These are phyloP conservation scores for Gonocerus acuteangulatus DNA, from an alignment of 2,888 invertebrate genomes.

Conservation along the genomic window DNA sequence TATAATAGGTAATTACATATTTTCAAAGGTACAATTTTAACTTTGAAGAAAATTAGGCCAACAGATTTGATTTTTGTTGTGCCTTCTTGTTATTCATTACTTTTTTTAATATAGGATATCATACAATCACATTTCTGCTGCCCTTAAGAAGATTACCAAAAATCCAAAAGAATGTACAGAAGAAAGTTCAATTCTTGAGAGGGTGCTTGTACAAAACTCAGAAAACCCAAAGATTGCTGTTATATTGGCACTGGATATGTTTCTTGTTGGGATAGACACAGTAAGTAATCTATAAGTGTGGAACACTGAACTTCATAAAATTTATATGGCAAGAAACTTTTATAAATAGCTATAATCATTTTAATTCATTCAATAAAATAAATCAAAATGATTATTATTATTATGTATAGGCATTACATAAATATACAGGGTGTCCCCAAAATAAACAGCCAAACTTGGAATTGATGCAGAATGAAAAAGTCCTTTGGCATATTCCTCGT, in stretches of 20 bases:
- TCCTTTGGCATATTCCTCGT: too few relatives aligned
- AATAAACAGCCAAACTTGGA: too few relatives aligned
- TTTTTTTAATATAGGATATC: constrained; percentile 53
- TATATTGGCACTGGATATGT: constrained; percentile 74
- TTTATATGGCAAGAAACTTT: neutral
- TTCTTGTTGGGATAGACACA: constrained; percentile 81
- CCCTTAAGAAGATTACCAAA: constrained; percentile 45
- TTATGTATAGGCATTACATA: too few relatives aligned
- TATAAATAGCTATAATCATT: neutral
- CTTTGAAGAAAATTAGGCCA: too few relatives aligned
- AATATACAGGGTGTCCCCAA: too few relatives aligned
- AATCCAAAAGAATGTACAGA: constrained; percentile 40
- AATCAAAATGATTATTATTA: too few relatives aligned
- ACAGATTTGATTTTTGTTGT: too few relatives aligned
- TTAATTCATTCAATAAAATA: too few relatives aligned
- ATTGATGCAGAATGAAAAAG: too few relatives aligned
- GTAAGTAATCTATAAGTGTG: constrained; percentile 54
- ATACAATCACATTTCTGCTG: constrained; percentile 54
- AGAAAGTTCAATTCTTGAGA: constrained; percentile 56
- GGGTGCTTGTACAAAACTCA: constrained; percentile 53
- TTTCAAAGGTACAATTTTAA: too few relatives aligned
- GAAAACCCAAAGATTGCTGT: constrained; percentile 61
- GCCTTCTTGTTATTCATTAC: too few relatives aligned
- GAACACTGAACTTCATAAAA: neutral
- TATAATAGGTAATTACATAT: too few relatives aligned